Percentiles rank a stretch among this genome's conserved stretches.
phyloP scores from a whole-genome alignment of 2,888 invertebrate genomes.

The Thyatira batis region DNA sequence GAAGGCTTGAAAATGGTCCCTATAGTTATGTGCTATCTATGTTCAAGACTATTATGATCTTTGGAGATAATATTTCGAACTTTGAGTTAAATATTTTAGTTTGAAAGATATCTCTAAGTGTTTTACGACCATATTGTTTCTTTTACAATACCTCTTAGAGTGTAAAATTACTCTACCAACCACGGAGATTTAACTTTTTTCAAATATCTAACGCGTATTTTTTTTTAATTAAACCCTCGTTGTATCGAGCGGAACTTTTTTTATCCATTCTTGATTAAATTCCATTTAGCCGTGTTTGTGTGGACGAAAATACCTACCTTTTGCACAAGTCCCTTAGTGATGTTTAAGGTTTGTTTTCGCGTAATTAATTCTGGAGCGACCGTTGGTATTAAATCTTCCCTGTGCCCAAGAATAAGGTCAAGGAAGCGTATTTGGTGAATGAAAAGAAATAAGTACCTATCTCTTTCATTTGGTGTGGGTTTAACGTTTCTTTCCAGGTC shows the following conservation, averaged over 20 bases:
- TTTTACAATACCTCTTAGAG: too few relatives aligned
- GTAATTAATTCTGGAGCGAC: conserved; percentile 21
- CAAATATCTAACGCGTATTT: conserved; percentile 29
- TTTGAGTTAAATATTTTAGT: too few relatives aligned
- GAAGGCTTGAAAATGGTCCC: too few relatives aligned
- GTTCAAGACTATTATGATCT: too few relatives aligned
- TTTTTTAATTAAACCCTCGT: conserved; percentile 28
- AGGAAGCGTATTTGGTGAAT: background rate
- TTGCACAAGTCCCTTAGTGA: conserved; percentile 14
- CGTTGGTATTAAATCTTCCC: conserved; percentile 24
- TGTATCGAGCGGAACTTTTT: conserved; percentile 23
- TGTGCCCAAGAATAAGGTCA: background rate
- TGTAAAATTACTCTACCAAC: too few relatives aligned
- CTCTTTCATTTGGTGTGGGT: background rate
- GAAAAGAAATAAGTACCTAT: background rate
- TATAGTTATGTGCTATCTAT: too few relatives aligned
- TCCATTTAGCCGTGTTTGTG: conserved; percentile 29
- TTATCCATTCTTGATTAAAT: conserved; percentile 38
- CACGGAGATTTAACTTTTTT: conserved; percentile 16
- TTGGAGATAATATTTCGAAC: too few relatives aligned
- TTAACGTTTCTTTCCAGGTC: background rate
- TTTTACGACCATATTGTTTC: too few relatives aligned
- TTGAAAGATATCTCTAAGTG: too few relatives aligned
- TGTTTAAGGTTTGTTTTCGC: conserved; percentile 25
- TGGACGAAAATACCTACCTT: conserved; percentile 27